A percentile compares a stretch with the other conserved stretches of the same genome.
phyloP scores from a whole-genome alignment of 2,888 invertebrate species.

The Criorhina ranunculi region DNA sequence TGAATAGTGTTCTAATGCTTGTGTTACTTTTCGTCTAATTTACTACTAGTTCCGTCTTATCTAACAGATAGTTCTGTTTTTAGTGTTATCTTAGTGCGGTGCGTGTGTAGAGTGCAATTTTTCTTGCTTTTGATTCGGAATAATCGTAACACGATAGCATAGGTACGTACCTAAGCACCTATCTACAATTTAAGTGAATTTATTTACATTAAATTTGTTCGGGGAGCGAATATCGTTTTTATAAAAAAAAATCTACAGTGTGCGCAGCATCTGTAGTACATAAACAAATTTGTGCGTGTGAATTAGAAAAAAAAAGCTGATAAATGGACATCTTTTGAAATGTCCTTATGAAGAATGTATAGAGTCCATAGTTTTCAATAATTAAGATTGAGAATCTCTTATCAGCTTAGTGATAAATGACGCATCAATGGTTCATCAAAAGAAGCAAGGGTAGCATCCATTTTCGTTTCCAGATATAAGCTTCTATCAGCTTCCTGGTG shows the following conservation, averaged over 20 bases:
- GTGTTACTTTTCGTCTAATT: conserved; percentile 1
- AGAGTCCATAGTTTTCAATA: background rate
- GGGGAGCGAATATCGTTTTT: background rate
- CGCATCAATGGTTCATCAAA: conserved; percentile 21
- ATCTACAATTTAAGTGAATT: background rate
- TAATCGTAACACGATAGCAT: conserved; percentile 12
- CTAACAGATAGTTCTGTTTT: conserved; percentile 9
- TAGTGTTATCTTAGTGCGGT: conserved; percentile 14
- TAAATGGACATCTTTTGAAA: conserved; percentile 8
- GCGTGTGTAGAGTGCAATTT: conserved; percentile 3
- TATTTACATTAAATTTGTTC: conserved; percentile 5
- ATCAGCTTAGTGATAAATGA: conserved; percentile 14
- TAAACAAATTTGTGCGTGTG: background rate
- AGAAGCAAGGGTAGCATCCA: conserved; percentile 42
- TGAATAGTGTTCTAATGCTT: background rate
- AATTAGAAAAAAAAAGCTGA: background rate
- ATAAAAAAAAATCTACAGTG: background rate
- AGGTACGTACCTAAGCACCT: background rate
- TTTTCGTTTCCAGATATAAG: conserved; percentile 23
- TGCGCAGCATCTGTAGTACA: background rate
- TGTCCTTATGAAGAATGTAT: conserved; percentile 9
- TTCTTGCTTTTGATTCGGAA: background rate
- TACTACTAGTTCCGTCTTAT: no score
- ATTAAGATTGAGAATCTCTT: conserved; percentile 3
- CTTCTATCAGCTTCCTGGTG: conserved; percentile 2